Evolutionary conservation across 2,888 invertebrate genomes (phyloP).

Genomic region (Papilio gigon): DNA sequence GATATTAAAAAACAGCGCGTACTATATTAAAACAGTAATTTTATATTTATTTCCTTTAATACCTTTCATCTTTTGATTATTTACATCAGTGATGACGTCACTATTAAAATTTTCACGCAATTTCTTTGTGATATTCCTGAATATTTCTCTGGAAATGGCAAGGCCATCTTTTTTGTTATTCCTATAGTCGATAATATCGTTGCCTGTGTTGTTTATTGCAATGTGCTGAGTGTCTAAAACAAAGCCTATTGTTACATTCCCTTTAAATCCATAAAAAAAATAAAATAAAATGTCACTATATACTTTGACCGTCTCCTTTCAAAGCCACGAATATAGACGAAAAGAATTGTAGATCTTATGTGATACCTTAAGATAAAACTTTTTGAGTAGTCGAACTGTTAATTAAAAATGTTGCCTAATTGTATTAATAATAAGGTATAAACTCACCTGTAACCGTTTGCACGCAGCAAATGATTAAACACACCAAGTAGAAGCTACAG

Average conservation of each 20-base stretch:
- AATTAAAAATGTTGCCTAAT: neutral
- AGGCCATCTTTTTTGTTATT: slow-evolving; percentile 76
- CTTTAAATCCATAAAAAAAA: neutral
- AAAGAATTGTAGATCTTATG: too few relatives aligned
- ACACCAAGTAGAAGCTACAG: slow-evolving; percentile 76
- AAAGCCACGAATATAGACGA: neutral
- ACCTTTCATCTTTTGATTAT: slow-evolving; percentile 40
- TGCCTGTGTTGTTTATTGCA: slow-evolving; percentile 67
- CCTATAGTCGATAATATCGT: slow-evolving; percentile 68
- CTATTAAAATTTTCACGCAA: slow-evolving; percentile 77
- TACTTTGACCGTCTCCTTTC: slow-evolving; percentile 23
- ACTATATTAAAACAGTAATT: neutral
- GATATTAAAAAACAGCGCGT: neutral
- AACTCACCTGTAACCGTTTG: slow-evolving; percentile 74
- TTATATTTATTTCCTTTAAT: neutral
- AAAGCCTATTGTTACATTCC: neutral
- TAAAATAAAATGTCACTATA: neutral
- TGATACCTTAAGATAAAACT: too few relatives aligned
- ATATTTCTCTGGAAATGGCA: slow-evolving; percentile 78
- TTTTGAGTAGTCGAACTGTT: too few relatives aligned
- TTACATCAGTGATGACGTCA: slow-evolving; percentile 74
- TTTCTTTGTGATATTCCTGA: slow-evolving; percentile 80
- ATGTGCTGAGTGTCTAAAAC: slow-evolving; percentile 72
- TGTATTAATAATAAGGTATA: neutral
- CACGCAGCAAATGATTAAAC: slow-evolving; percentile 76